A percentile compares a stretch with the other conserved stretches of the same genome.
These are phyloP conservation scores for Trissoscelio sp. DNA, from an alignment of 2,888 invertebrate genomes.

Conservation along the genomic window DNA sequence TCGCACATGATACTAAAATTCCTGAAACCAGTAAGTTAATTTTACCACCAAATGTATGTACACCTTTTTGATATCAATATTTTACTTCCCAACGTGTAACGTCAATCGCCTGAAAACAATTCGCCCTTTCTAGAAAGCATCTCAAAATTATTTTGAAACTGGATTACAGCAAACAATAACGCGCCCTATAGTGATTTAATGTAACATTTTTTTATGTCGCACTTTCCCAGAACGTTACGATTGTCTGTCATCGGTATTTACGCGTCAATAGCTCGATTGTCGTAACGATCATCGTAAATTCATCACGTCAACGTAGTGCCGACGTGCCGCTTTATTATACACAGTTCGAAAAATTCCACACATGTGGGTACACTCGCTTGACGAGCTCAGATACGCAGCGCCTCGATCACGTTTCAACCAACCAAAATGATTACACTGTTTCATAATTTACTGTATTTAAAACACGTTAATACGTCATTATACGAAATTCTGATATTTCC, in stretches of 20 bases:
- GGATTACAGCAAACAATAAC: conserved; percentile 28
- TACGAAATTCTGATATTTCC: too few species aligned
- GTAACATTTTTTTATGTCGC: conserved; percentile 49
- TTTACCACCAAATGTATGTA: conserved; percentile 19
- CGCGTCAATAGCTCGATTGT: conserved; percentile 66
- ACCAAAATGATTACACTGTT: conserved; percentile 44
- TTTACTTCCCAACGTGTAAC: background rate
- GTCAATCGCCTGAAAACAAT: background rate
- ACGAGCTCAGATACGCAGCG: conserved; percentile 52
- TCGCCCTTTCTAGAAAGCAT: background rate
- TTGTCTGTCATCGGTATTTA: conserved; percentile 69
- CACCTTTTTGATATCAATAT: background rate
- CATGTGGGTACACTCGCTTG: conserved; percentile 36
- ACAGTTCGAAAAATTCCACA: conserved; percentile 61
- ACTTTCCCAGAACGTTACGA: conserved; percentile 47
- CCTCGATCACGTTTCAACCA: conserved; percentile 50
- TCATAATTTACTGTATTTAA: conserved; percentile 50
- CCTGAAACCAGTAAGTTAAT: conserved; percentile 85
- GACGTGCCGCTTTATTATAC: conserved; percentile 67
- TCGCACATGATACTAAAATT: conserved; percentile 84
- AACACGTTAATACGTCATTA: conserved; percentile 26
- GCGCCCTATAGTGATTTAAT: conserved; percentile 56
- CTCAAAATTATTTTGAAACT: conserved; percentile 21
- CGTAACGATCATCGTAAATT: conserved; percentile 69
- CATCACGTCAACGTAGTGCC: conserved; percentile 62